phyloP scores from a whole-genome alignment of 1,140 invertebrate species.

The Yoshiicerus persimilis region DNA sequence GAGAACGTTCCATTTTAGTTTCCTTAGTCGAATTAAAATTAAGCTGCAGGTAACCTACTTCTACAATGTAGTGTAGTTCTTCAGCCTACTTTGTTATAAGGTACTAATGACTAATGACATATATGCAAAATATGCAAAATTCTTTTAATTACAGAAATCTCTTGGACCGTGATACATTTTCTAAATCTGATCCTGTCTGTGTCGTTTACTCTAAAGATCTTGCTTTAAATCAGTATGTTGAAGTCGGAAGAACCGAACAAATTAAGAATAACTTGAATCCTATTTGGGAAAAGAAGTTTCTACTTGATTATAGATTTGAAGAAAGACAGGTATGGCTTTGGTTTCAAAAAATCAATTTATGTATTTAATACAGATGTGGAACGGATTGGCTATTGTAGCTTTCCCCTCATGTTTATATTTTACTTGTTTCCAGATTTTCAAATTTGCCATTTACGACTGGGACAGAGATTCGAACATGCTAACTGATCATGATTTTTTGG shows the following conservation, averaged over 20 bases:
- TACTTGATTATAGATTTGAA: constrained; percentile 61
- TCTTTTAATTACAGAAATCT: constrained; percentile 41
- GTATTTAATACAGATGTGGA: too few relatives aligned
- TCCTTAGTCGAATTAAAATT: background rate
- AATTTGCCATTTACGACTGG: constrained; percentile 54
- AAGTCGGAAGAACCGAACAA: constrained; percentile 59
- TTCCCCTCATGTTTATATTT: too few relatives aligned
- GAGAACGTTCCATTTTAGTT: too few relatives aligned
- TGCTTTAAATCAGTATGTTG: constrained; percentile 39
- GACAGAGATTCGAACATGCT: constrained; percentile 48
- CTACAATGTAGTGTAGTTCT: background rate
- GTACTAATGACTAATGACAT: background rate
- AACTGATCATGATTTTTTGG: constrained; percentile 59
- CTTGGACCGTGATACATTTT: constrained; percentile 46
- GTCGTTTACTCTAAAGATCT: constrained; percentile 44
- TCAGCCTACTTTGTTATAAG: too few relatives aligned
- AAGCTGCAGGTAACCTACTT: background rate
- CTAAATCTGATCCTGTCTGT: constrained; percentile 49
- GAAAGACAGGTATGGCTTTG: constrained; percentile 54
- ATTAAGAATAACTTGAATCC: constrained; percentile 61
- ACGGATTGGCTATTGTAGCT: too few relatives aligned
- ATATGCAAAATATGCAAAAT: background rate
- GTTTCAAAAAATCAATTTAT: background rate
- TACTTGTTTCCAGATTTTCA: constrained; percentile 49
- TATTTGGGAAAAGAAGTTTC: constrained; percentile 60